Percentiles rank a stretch among this genome's conserved stretches.
Conservation (phyloP, 92 coral and sea anemone species). For the Isaurus tuberculatus region DNA sequence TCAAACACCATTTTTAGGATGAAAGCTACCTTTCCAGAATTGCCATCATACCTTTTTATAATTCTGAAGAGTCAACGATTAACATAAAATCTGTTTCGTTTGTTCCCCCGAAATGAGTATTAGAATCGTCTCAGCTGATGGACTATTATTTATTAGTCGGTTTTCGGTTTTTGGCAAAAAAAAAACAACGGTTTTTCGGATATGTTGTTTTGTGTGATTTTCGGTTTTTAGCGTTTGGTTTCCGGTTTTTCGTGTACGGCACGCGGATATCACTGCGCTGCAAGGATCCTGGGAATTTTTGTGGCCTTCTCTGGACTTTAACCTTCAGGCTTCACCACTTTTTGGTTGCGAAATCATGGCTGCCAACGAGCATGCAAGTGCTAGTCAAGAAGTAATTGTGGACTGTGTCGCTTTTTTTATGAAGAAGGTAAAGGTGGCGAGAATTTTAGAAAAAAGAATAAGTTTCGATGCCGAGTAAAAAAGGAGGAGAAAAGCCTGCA, state of each 20-base stretch:
- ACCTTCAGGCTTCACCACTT: background rate
- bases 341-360: background rate
- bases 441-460: slow-evolving; percentile 6
- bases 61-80: too few species aligned
- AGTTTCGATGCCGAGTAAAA: slow-evolving; percentile 53
- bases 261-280: background rate
- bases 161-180: too few species aligned
- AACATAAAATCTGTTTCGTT: too few species aligned
- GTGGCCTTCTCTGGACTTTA: slow-evolving; percentile 3
- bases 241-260: slow-evolving; percentile 25
- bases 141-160: too few species aligned
- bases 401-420: too few species aligned
- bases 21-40: too few species aligned
- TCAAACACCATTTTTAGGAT: too few species aligned
- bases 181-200: background rate
- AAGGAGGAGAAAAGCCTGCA: slow-evolving; percentile 57
- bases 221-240: slow-evolving; percentile 39
- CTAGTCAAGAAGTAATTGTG: background rate
- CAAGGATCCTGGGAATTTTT: background rate
- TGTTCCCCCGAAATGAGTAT: too few species aligned
- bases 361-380: slow-evolving; percentile 3
- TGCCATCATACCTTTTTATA: too few species aligned
- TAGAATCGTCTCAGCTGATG: too few species aligned
- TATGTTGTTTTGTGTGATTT: too few species aligned
- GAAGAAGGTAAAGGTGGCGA: too few species aligned